A percentile compares a stretch with the other conserved stretches of the same genome.
These are phyloP conservation scores for Paguma larvata DNA, from an alignment of 2,797 vertebrate genomes.

Conservation along the genomic window DNA sequence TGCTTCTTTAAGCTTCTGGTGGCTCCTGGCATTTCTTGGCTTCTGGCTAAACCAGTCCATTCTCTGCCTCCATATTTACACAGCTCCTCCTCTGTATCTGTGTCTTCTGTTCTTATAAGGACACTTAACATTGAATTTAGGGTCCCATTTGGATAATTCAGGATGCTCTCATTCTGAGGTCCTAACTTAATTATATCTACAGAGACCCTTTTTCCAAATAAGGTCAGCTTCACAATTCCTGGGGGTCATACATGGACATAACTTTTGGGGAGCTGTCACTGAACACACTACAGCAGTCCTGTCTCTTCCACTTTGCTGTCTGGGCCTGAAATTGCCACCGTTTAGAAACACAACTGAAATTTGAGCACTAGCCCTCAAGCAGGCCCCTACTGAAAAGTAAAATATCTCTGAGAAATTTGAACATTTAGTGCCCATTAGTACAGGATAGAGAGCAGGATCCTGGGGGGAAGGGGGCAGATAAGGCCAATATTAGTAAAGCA, in stretches of 20 bases:
- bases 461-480: background rate
- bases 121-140: background rate
- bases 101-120: background rate
- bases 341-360: conserved; percentile 28
- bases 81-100: background rate
- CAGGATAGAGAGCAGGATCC: background rate
- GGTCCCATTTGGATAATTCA: background rate
- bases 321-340: background rate
- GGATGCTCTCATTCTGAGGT: background rate
- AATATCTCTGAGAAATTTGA: background rate
- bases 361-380: background rate
- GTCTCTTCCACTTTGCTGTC: background rate
- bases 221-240: background rate
- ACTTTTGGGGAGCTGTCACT: background rate
- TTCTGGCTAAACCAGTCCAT: background rate
- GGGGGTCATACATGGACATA: background rate
- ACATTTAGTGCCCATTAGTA: background rate
- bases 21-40: background rate
- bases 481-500: background rate
- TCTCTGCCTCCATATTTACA: background rate
- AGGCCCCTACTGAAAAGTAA: background rate
- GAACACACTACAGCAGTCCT: background rate
- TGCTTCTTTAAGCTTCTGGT: background rate
- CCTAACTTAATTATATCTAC: background rate
- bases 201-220: background rate